phyloP scores from a whole-genome alignment of 2,797 vertebrate species.

The Miichthys miiuy region DNA sequence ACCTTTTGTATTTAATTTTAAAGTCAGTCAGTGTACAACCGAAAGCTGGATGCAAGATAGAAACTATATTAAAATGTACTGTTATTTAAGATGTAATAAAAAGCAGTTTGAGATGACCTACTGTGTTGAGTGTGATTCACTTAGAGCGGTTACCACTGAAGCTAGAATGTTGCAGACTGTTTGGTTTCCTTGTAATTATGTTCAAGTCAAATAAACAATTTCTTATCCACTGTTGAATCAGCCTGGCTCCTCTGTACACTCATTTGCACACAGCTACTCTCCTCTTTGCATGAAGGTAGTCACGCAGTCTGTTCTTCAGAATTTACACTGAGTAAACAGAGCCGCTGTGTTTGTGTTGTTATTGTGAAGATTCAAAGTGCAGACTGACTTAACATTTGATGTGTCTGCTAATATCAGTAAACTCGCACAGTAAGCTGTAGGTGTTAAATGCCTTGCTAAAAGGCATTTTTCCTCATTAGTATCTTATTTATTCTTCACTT shows the following conservation, averaged over 20 bases:
- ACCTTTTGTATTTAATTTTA: slow-evolving; percentile 99
- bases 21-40: slow-evolving; percentile 99
- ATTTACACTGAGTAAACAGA: background rate
- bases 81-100: slow-evolving; percentile 99
- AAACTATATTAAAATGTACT: slow-evolving; percentile 99
- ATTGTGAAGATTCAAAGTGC: background rate
- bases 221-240: slow-evolving; percentile 78
- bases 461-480: background rate
- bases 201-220: slow-evolving; percentile 83
- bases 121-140: slow-evolving; percentile 81
- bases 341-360: background rate
- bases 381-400: background rate
- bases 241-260: slow-evolving; percentile 63
- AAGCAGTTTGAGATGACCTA: slow-evolving; percentile 99
- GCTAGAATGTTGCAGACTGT: slow-evolving; percentile 79
- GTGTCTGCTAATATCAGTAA: background rate
- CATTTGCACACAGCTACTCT: background rate
- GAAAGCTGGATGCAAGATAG: slow-evolving; percentile 99
- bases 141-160: slow-evolving; percentile 74
- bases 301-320: background rate
- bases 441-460: background rate
- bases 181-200: slow-evolving; percentile 82
- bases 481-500: background rate
- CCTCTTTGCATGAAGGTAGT: background rate
- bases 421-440: background rate